phyloP scores from a whole-genome alignment of 2,888 invertebrate genomes.

The Cinara cedri region DNA sequence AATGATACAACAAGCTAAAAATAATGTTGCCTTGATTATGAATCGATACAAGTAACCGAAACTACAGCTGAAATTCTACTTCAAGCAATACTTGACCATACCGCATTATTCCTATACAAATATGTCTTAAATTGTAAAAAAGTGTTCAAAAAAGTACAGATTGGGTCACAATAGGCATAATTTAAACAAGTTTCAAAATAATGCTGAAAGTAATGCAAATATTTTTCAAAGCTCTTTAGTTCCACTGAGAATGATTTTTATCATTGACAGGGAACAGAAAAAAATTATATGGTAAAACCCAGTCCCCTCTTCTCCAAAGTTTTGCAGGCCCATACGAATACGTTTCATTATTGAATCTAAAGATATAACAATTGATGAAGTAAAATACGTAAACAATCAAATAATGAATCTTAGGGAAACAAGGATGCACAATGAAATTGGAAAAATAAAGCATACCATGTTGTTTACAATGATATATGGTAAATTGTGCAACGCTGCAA shows the following conservation, averaged over 20 bases:
- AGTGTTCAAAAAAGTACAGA: background rate
- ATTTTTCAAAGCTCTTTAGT: constrained; percentile 58
- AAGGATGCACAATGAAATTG: too few relatives aligned
- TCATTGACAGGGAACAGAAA: constrained; percentile 43
- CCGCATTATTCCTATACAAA: background rate
- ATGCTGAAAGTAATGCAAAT: too few relatives aligned
- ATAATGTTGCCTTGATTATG: background rate
- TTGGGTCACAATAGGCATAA: background rate
- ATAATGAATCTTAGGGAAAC: background rate
- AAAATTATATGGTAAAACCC: constrained; percentile 61
- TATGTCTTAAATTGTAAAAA: background rate
- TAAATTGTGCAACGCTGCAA: constrained; percentile 57
- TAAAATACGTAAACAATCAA: constrained; percentile 35
- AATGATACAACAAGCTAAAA: background rate
- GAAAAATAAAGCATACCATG: constrained; percentile 57
- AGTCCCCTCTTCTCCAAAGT: constrained; percentile 60
- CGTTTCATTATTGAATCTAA: background rate
- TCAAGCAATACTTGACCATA: background rate
- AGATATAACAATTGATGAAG: constrained; percentile 60
- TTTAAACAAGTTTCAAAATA: background rate
- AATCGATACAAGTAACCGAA: background rate
- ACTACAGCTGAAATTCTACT: background rate
- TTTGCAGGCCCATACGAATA: constrained; percentile 60
- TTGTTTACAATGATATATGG: constrained; percentile 59
- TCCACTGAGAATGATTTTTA: constrained; percentile 58